Percentiles rank a stretch among this genome's conserved stretches.
These are phyloP conservation scores for Oxygymnocypris stewartii DNA, from an alignment of 2,113 vertebrate species.

Conservation along the genomic window DNA sequence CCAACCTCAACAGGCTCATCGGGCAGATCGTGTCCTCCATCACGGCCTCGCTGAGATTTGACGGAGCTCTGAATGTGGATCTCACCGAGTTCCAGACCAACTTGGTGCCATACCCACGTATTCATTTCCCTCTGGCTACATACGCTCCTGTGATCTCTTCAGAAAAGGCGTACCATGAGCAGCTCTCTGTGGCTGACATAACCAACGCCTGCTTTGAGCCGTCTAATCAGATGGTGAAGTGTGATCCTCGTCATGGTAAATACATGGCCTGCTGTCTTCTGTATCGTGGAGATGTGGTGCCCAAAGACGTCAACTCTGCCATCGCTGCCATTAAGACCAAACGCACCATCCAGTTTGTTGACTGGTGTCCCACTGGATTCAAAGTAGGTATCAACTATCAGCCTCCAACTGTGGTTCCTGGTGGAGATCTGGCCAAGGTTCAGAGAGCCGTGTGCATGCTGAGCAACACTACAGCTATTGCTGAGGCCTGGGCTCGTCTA, in stretches of 20 bases:
- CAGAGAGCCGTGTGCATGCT: constrained; percentile 47
- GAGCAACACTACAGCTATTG: constrained; percentile 48
- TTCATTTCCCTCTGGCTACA: constrained; percentile 79
- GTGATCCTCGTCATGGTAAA: constrained; percentile 75
- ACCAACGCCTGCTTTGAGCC: constrained; percentile 79
- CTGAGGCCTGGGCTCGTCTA: constrained; percentile 48
- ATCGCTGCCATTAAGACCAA: constrained; percentile 58
- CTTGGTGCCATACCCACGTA: constrained; percentile 77
- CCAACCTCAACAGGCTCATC: constrained; percentile 74
- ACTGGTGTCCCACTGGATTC: constrained; percentile 49
- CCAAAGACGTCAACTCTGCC: constrained; percentile 61
- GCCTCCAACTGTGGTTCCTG: constrained; percentile 35
- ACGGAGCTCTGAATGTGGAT: constrained; percentile 75
- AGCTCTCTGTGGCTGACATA: constrained; percentile 79
- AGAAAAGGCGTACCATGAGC: constrained; percentile 78
- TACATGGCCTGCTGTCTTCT: constrained; percentile 61
- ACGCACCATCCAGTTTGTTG: constrained; percentile 50
- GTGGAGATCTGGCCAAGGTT: constrained; percentile 32
- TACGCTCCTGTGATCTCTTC: constrained; percentile 76
- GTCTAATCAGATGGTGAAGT: constrained; percentile 80
- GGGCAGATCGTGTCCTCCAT: constrained; percentile 75
- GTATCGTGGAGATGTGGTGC: constrained; percentile 60
- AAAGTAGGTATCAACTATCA: constrained; percentile 44
- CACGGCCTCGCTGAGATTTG: constrained; percentile 72
- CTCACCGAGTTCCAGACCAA: constrained; percentile 76